Evolutionary conservation across 2,888 invertebrate species (phyloP).

Genomic region (Venustoraphidia nigricollis): DNA sequence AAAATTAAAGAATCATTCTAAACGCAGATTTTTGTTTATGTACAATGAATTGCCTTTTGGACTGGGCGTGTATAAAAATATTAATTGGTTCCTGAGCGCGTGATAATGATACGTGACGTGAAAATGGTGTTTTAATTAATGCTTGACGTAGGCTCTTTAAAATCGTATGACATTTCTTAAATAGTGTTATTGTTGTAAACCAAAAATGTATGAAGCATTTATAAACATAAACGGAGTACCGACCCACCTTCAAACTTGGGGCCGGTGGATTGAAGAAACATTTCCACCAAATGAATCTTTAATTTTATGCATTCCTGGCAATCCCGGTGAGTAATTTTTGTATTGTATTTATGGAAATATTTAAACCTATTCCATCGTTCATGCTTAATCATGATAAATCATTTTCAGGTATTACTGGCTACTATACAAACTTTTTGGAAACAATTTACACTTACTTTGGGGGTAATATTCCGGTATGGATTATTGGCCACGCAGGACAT

Average conservation of each 20-base stretch:
- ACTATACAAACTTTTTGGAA: conserved; percentile 60
- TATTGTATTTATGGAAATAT: not conserved
- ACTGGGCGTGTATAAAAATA: too few relatives aligned
- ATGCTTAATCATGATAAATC: not conserved
- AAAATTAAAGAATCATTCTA: too few relatives aligned
- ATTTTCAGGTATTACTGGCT: conserved; percentile 45
- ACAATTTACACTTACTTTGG: conserved; percentile 43
- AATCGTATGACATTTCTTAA: too few relatives aligned
- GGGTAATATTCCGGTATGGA: conserved; percentile 55
- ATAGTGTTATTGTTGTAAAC: not conserved
- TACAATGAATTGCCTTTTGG: too few relatives aligned
- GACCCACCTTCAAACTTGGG: conserved; percentile 58
- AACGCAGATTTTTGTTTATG: too few relatives aligned
- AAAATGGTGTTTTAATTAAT: too few relatives aligned
- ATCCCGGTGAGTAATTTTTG: conserved; percentile 44
- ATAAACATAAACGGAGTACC: conserved; percentile 46
- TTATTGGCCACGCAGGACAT: conserved; percentile 72
- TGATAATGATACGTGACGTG: too few relatives aligned
- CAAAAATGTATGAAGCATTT: conserved; percentile 30
- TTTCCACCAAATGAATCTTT: conserved; percentile 40
- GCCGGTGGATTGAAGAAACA: conserved; percentile 48
- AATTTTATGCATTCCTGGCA: conserved; percentile 67
- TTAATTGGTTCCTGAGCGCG: too few relatives aligned
- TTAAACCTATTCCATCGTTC: not conserved
- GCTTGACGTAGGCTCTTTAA: too few relatives aligned